These are phyloP conservation scores for Machimus atricapillus DNA, from an alignment of 2,888 invertebrate genomes.

Conservation along the genomic window DNA sequence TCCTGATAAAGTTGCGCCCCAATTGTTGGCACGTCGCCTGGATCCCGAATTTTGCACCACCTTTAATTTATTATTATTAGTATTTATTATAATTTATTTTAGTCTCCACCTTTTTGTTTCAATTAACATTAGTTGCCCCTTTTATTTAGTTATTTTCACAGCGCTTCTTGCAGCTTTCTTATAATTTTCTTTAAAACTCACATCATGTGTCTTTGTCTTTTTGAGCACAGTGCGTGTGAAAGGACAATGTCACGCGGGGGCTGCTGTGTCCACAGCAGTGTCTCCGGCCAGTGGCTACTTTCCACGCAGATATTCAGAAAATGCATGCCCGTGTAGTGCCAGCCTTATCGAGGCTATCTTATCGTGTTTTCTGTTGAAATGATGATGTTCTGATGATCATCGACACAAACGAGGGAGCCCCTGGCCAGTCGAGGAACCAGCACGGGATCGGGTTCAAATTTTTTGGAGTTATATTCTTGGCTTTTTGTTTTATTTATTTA, in stretches of 20 bases:
- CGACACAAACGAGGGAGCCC: slow-evolving; percentile 41
- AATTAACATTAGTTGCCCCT: background rate
- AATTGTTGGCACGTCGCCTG: slow-evolving; percentile 9
- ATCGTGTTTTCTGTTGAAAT: slow-evolving; percentile 46
- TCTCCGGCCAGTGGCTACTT: slow-evolving; percentile 34
- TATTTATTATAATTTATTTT: background rate
- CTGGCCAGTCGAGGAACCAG: background rate
- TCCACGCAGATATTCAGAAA: slow-evolving; percentile 30
- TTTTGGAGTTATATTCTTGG: slow-evolving; percentile 1
- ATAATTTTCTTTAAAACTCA: slow-evolving; percentile 51
- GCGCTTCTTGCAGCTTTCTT: background rate
- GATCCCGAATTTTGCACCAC: slow-evolving; percentile 29
- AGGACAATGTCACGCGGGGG: background rate
- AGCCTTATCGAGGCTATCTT: slow-evolving; percentile 42
- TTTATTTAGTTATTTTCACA: background rate
- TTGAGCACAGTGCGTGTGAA: slow-evolving; percentile 45
- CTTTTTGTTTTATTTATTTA: background rate
- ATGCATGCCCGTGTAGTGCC: slow-evolving; percentile 43
- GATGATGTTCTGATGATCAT: slow-evolving; percentile 47
- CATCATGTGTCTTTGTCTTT: slow-evolving; percentile 61
- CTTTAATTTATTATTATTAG: background rate
- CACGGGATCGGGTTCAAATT: slow-evolving; percentile 38
- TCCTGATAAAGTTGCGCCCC: background rate
- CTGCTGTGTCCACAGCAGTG: background rate
- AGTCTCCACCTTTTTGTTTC: background rate